Evolutionary conservation across 92 coral and sea anemone genomes (phyloP), one percentile per base, ranked within the genome.

Genomic region (Micromussa lordhowensis): DNA sequence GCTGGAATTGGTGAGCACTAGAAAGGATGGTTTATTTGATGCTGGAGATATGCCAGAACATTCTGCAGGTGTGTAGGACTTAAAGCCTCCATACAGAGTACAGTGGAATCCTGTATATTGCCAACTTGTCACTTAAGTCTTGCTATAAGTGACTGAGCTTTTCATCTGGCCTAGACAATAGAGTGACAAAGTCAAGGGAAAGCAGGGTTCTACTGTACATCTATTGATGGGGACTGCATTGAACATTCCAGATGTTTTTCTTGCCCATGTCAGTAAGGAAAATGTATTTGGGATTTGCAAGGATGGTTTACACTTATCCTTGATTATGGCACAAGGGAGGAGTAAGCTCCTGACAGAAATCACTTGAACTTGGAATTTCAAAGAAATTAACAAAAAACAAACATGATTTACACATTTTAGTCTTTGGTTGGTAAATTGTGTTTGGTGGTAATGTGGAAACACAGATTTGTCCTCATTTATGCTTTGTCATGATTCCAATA

Each of bases 31-130:
- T 2, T 79, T 93, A 22, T 93, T 91, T 93, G 94, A 91, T 54
- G 96, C 96, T 61, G 96, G 92, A 30, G 96, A 93, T 82, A 91
- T 93, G 96, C 89, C 94, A 11, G 96, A 91, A 81, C 96, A 88
- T 55, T 88, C 94, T 22, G 81, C 84, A 86, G 89, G 89, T 86
- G 0, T 31, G 80, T 53, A 17, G 34, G 14, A 30, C 69, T 72
- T n/a, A n/a, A n/a, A n/a, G 7, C 2, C 36, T 54, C 57, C 0
- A 10, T 8, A 18, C 5, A 73, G 24, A 26, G n/a, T 73, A 24
- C 49, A 8, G 53, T 73, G 28, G 78, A 19, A 73, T 12, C 53
- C 49, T 73, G 53, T 29, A 73, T 73, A 38, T 26, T 28, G 36
- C 53, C 49, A 24, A 73, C 13, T 4, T 49, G 44, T 7, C 53